These are phyloP conservation scores for Pheosia tremula DNA, from an alignment of 2,888 invertebrate genomes.

Conservation along the genomic window DNA sequence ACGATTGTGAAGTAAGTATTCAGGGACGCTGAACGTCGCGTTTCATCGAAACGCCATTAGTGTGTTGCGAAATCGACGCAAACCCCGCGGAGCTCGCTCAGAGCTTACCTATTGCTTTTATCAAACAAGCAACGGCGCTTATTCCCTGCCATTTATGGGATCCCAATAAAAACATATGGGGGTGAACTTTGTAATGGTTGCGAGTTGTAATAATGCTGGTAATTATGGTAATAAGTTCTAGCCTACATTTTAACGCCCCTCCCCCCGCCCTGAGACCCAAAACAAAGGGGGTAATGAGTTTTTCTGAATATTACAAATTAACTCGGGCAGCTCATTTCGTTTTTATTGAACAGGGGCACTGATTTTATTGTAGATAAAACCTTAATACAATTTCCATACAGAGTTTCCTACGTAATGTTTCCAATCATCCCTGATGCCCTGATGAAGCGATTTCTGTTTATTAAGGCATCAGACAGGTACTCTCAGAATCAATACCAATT, in stretches of 20 bases:
- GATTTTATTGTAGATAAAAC: neutral
- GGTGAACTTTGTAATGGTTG: no score
- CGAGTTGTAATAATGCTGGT: no score
- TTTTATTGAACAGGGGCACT: no score
- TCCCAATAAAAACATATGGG: neutral
- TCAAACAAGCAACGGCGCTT: slow-evolving; percentile 19
- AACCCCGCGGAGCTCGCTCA: slow-evolving; percentile 14
- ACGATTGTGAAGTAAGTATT: neutral
- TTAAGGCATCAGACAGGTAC: neutral
- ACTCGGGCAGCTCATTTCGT: no score
- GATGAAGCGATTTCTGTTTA: slow-evolving; percentile 4
- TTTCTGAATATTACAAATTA: no score
- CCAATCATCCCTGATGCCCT: neutral
- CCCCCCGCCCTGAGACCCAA: no score
- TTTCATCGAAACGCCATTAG: slow-evolving; percentile 13
- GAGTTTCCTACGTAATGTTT: neutral
- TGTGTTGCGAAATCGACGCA: slow-evolving; percentile 13
- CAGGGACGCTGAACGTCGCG: neutral
- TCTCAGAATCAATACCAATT: slow-evolving; percentile 13
- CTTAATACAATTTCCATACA: neutral
- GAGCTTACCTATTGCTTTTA: slow-evolving; percentile 27
- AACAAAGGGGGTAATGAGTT: no score
- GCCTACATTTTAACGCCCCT: no score
- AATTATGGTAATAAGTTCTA: no score
- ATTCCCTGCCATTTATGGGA: slow-evolving; percentile 9